Base-by-base conservation (phyloP, 2,113 vertebrate genomes). In the Psettodes erumei region DNA sequence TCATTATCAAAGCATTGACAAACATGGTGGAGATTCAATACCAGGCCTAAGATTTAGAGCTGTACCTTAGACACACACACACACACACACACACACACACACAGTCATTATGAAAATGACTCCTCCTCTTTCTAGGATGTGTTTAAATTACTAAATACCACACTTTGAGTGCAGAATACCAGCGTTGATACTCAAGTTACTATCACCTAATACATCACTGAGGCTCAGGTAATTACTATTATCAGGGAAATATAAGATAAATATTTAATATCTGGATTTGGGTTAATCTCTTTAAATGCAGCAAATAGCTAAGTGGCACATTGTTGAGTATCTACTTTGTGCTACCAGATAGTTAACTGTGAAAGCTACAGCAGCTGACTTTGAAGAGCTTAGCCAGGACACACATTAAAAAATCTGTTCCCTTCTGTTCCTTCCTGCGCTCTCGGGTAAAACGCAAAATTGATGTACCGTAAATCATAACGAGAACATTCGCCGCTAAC, bases 201-300 rank as follows among this genome's bases (percentile, higher is more conserved):
- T 18, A 30, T 70, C 65, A 62, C 27, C 35, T 69, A 55, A 71
- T 82, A 35, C 48, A 75, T 80, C 65, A 80, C 47, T 21, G 56
- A 64, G 56, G 30, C 56, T 51, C 7, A 25, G 21, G 19, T 79
- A 63, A 84, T 79, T 59, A 28, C 40, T 66, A 42, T 75, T 61
- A 71, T 75, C 33, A 53, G 50, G 8, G 47, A 78, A 82, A 74
- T 77, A 28, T 43, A 67, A 38, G 43, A 55, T 77, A 79, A 76
- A 82, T 74, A 63, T 81, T 76, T 79, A 58, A 71, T 71, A 38
- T 45, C 16, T 68, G 65, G 65, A 74, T 77, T 45, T 68, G 12
- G 18, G 28, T 54, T 80, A 37, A 71, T 82, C 56, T 77, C 25
- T 40, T 3, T 13, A 40, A 25, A 33, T 51, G 35, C 11, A 74